These are phyloP conservation scores for Anoplopoma fimbria DNA, from an alignment of 2,113 vertebrate species.

Conservation along the genomic window DNA sequence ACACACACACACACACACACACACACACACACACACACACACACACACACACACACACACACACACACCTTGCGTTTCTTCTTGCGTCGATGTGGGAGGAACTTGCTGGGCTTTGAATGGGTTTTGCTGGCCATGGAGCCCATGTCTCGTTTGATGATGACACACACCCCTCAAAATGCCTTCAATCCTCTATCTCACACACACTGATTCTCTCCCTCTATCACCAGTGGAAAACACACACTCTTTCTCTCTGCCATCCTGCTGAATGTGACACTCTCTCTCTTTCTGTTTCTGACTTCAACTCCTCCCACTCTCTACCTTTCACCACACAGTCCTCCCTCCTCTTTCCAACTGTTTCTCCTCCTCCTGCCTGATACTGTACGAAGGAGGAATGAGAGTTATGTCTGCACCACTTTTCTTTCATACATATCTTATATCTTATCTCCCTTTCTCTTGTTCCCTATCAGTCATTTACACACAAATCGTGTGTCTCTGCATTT, in stretches of 20 bases:
- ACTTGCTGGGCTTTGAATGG: conserved; percentile 6
- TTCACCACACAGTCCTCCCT: conserved; percentile 28
- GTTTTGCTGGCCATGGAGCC: conserved; percentile 69
- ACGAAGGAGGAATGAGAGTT: conserved; percentile 59
- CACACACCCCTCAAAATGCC: not conserved
- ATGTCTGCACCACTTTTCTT: conserved; percentile 42
- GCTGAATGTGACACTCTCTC: conserved; percentile 2
- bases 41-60: not conserved
- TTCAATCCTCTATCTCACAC: not conserved
- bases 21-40: too few relatives aligned
- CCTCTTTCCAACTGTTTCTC: conserved; percentile 21
- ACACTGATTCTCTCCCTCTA: not conserved
- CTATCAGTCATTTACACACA: not conserved
- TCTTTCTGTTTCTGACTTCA: not conserved
- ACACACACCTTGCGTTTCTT: conserved; percentile 74
- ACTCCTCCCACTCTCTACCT: conserved; percentile 67
- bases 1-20: conserved; percentile 25
- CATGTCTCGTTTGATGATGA: conserved; percentile 40
- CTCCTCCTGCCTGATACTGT: conserved; percentile 33
- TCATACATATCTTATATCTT: conserved; percentile 18
- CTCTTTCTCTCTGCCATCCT: conserved; percentile 7
- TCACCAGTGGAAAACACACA: not conserved
- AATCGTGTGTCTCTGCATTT: not conserved
- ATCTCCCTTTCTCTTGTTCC: not conserved
- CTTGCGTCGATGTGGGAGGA: conserved; percentile 19